phyloP scores from a whole-genome alignment of 2,888 invertebrate species.

The Hemicrepidius hirtus region DNA sequence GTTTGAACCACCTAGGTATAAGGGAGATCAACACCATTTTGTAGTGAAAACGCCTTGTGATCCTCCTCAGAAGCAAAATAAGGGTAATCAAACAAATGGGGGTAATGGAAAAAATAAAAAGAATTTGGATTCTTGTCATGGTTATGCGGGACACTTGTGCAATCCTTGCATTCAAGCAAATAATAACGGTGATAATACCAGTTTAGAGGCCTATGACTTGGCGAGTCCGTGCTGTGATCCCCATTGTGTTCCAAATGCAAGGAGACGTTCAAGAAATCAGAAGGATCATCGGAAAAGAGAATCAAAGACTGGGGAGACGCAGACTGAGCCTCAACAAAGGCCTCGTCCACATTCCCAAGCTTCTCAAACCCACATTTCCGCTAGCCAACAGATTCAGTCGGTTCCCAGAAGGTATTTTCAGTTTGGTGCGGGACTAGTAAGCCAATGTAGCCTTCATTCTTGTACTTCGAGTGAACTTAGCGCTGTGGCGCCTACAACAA shows the following conservation, averaged over 20 bases:
- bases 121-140: slow-evolving; percentile 64
- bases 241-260: slow-evolving; percentile 84
- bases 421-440: slow-evolving; percentile 81
- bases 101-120: slow-evolving; percentile 60
- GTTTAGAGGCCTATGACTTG: slow-evolving; percentile 89
- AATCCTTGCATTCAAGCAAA: slow-evolving; percentile 82
- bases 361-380: slow-evolving; percentile 56
- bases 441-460: slow-evolving; percentile 88
- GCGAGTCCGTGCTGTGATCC: slow-evolving; percentile 92
- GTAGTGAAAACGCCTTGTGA: slow-evolving; percentile 77
- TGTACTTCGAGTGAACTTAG: slow-evolving; percentile 86
- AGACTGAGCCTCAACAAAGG: slow-evolving; percentile 72
- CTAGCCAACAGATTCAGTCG: slow-evolving; percentile 55
- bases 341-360: slow-evolving; percentile 65
- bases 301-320: slow-evolving; percentile 71
- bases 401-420: slow-evolving; percentile 77
- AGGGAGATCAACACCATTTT: slow-evolving; percentile 79
- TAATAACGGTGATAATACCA: slow-evolving; percentile 81
- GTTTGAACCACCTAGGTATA: slow-evolving; percentile 79
- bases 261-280: slow-evolving; percentile 73
- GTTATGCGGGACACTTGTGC: slow-evolving; percentile 77
- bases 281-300: slow-evolving; percentile 77
- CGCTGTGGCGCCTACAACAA: slow-evolving; percentile 75
- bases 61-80: slow-evolving; percentile 65
- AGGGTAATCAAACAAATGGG: slow-evolving; percentile 62